These are phyloP conservation scores for Vimba vimba DNA, from an alignment of 2,113 vertebrate genomes.

Conservation along the genomic window DNA sequence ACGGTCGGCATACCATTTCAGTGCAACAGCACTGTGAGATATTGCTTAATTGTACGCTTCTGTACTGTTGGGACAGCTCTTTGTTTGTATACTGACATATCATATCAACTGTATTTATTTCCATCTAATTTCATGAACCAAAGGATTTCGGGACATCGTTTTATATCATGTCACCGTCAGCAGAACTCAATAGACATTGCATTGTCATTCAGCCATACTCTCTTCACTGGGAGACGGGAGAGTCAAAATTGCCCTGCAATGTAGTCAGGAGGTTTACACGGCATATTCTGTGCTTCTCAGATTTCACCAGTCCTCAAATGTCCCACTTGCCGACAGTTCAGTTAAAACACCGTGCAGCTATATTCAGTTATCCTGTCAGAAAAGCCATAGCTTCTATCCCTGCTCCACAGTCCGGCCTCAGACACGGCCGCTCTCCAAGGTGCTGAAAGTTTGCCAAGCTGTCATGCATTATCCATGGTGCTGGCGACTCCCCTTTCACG, in stretches of 20 bases:
- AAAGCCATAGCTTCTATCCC: neutral
- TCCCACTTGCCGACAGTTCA: constrained; percentile 1
- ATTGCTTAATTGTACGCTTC: neutral
- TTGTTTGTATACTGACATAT: neutral
- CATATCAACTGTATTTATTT: neutral
- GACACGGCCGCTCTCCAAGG: constrained; percentile 51
- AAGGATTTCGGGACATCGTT: neutral
- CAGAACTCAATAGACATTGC: neutral
- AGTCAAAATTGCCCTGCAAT: constrained; percentile 4
- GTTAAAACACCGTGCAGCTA: neutral
- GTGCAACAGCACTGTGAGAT: neutral
- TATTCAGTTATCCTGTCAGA: neutral
- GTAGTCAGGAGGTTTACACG: constrained; percentile 4
- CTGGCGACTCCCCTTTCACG: constrained; percentile 26
- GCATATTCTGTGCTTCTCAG: constrained; percentile 8
- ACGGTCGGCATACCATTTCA: neutral
- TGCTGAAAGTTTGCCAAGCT: constrained; percentile 49
- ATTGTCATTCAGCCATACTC: constrained; percentile 6
- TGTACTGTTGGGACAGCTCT: neutral
- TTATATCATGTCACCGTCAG: neutral
- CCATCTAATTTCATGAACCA: neutral
- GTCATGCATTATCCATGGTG: constrained; percentile 38
- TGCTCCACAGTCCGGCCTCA: neutral
- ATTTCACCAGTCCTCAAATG: neutral
- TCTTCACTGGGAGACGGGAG: neutral